Evolutionary conservation across 2,888 invertebrate genomes (phyloP), one percentile per base, ranked within the genome.

Genomic region (Leptura quadrifasciata): DNA sequence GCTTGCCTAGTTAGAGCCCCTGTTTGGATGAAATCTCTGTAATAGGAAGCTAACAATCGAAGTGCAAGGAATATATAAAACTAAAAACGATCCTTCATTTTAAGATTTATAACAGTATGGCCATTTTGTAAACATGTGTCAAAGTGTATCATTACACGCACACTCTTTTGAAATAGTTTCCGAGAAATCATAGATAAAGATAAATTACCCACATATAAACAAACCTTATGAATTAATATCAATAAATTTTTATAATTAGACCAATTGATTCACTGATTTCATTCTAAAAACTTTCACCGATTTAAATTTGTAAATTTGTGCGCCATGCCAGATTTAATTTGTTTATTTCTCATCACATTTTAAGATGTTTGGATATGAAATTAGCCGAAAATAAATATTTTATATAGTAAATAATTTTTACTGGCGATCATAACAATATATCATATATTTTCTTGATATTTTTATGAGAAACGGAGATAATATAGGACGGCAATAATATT

Each of bases 321-420:
- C n/a, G n/a, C n/a, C 47, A n/a, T n/a, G 5, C 27, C 5, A 5
- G 3, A 15, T 47, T 47, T 47, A 47, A 4, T 47, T 47, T 60
- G 60, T 60, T 60, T 60, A 60, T n/a, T 27, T 24, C 27, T 27
- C 60, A 60, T 60, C 60, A 60, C 8, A 27, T n/a, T 47, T 47
- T 27, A 60, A 60, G 9, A 31, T 60, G 60, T 60, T 60, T 60
- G 27, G 31, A 15, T 60, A 4, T 60, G 12, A 60, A 31, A 60
- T 60, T 27, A 60, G n/a, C 21, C 60, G n/a, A 17, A 27, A n/a
- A 31, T 60, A 27, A 27, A 60, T 60, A 60, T 27, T 60, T 31
- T n/a, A 27, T 60, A 60, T 17, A 60, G 27, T 60, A 60, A 60
- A 60, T 60, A 60, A 60, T 27, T 15, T 60, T 60, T 60, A 60